Evolutionary conservation across 2,113 vertebrate species (phyloP), one percentile per base, ranked within the genome.

Genomic region (Ariopsis seemanni): DNA sequence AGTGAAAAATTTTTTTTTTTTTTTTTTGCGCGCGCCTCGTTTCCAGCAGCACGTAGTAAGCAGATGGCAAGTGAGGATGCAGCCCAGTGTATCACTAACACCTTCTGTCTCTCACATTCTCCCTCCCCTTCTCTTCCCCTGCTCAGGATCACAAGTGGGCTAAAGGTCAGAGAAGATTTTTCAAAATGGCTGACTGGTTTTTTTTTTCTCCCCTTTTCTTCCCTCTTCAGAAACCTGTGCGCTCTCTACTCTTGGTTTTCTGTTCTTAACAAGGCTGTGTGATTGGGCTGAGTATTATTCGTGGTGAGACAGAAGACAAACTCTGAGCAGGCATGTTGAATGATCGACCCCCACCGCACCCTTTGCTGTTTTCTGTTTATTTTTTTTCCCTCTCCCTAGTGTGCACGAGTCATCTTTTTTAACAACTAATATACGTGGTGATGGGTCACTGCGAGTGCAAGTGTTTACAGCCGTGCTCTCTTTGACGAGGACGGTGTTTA

Each of bases 381-480:
- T 48, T 22, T 11, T 79, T 58, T 20, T n/a, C 50, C 48, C 3
- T 48, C 12, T 67, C 87, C 92, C 91, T 91, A 92, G 88, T 83
- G 52, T 50, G 87, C 86, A 67, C 92, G 93, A 94, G 90, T 94
- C 94, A 92, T 93, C 89, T 72, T 50, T 42, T 79, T 74, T 91
- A 90, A 90, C 83, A 82, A 90, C 57, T 62, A 87, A 86, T 85
- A 90, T 88, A 88, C 84, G 87, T 74, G 75, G 81, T 85, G 86
- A 81, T 62, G 65, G 90, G 93, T 94, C 93, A 94, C 53, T 90
- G 86, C 91, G 91, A 92, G 93, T 93, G 90, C 93, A 94, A 88
- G 90, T 2, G n/a, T 22, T 53, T 55, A 10, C 42, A 57, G 69
- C 83, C 9, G 15, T 65, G 25, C 75, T 75, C 34, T 63, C 1